These are phyloP conservation scores for Falco novaeseelandiae DNA, from an alignment of 2,797 vertebrate species.

Conservation along the genomic window DNA sequence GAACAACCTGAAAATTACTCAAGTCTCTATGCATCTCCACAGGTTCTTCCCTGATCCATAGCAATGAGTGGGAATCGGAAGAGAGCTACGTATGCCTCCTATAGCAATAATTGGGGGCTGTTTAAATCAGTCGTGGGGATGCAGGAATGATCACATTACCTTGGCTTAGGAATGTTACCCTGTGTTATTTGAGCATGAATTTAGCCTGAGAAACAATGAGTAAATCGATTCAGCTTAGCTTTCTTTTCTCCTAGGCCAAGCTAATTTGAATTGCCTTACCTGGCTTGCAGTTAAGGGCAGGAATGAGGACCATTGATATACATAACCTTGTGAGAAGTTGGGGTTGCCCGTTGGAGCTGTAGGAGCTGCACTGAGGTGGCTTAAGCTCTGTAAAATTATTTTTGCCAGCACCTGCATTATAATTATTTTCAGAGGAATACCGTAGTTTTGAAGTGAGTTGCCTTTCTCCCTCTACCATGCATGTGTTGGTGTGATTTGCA, in stretches of 20 bases:
- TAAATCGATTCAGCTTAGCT: not conserved
- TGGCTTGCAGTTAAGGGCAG: not conserved
- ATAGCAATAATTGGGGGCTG: not conserved
- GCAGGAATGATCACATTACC: not conserved
- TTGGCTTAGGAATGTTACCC: not conserved
- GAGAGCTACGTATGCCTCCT: not conserved
- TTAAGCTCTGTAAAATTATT: not conserved
- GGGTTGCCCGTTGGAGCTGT: fast-evolving
- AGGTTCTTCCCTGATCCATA: not conserved
- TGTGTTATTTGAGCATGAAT: not conserved
- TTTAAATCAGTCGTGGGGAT: not conserved
- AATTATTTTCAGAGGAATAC: not conserved
- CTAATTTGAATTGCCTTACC: not conserved
- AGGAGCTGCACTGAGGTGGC: not conserved
- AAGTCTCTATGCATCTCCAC: not conserved
- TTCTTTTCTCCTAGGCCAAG: not conserved
- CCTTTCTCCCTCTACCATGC: not conserved
- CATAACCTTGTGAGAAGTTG: not conserved
- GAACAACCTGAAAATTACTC: not conserved
- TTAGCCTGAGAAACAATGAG: not conserved
- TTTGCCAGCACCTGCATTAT: not conserved
- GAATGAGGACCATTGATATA: not conserved
- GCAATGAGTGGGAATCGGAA: not conserved
- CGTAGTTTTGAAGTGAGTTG: not conserved
- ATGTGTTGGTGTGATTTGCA: fast-evolving